Evolutionary conservation across 2,888 invertebrate genomes (phyloP), one percentile per base, ranked within the genome.

Genomic region (Isoperla grammatica): DNA sequence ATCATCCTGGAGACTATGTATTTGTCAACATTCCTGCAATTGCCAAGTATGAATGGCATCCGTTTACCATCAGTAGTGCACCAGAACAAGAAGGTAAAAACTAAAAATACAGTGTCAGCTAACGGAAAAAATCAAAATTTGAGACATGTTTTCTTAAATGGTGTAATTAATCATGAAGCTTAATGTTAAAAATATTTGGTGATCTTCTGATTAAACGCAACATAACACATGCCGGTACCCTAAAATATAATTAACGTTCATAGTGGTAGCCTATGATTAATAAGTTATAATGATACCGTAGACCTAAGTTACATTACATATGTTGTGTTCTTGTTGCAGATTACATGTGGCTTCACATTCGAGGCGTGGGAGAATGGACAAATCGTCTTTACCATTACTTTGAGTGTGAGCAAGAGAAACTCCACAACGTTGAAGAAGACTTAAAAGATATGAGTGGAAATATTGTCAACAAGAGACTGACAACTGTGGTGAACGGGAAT

Each of bases 41-140:
- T 62, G 95, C 96, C 1, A 84, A 85, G 60, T 92, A 92, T 69
- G 96, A 97, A 75, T 96, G 95, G 95, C 96, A 96, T 80, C 95
- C 96, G 0, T 95, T 97, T 70, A 96, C 96, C 1, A 89, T 96
- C 65, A 95, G 95, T 77, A 94, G 94, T 68, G 94, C 95, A 6
- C 96, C 96, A 0, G 95, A 96, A 73, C 88, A 93, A 72, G 88
- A 90, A 78, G 90, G 91, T 63, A 42, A 46, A 42, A 8, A 8
- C 8, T n/a, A n/a, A n/a, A n/a, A n/a, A n/a, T n/a, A n/a, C n/a
- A n/a, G n/a, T n/a, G n/a, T n/a, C n/a, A n/a, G n/a, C n/a, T n/a
- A n/a, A n/a, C n/a, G n/a, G n/a, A n/a, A n/a, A n/a, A n/a, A n/a
- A n/a, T n/a, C n/a, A n/a, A n/a, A n/a, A n/a, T n/a, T n/a, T n/a